Conservation (phyloP, 1,140 invertebrate species). For the Drosophila hydei region DNA sequence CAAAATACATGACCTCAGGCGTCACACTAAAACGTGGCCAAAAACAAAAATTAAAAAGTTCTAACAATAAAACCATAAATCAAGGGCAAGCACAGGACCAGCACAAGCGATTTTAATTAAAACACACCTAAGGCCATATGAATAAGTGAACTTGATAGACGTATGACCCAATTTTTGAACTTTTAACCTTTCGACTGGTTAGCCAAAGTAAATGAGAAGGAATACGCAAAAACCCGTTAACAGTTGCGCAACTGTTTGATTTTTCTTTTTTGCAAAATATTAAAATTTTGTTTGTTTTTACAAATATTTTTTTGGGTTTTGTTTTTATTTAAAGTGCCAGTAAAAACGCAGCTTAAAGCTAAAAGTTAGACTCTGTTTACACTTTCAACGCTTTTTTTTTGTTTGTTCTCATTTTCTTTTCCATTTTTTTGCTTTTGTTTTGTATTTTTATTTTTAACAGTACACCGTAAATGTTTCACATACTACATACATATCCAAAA, state of each 20-base stretch:
- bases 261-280: neutral
- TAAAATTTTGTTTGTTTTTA: conserved; percentile 33
- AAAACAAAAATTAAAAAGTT: neutral
- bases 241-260: neutral
- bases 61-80: neutral
- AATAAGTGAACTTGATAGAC: neutral
- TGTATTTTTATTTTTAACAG: conserved; percentile 72
- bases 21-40: neutral
- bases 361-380: conserved; percentile 83
- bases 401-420: conserved; percentile 38
- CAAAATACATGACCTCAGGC: neutral
- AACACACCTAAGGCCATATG: conserved; percentile 11
- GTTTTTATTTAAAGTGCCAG: conserved; percentile 82
- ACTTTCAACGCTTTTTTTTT: conserved; percentile 74
- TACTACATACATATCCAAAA: conserved; percentile 34
- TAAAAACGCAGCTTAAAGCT: conserved; percentile 83
- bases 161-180: neutral
- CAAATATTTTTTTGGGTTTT: conserved; percentile 76
- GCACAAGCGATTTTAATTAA: conserved; percentile 23
- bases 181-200: neutral
- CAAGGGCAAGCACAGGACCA: neutral
- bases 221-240: neutral
- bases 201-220: conserved; percentile 1
- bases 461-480: conserved; percentile 70
- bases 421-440: conserved; percentile 32